Percentiles rank a stretch among this genome's conserved stretches.
These are phyloP conservation scores for Pseudomyrmex sp. DNA, from an alignment of 1,140 invertebrate species.

Conservation along the genomic window DNA sequence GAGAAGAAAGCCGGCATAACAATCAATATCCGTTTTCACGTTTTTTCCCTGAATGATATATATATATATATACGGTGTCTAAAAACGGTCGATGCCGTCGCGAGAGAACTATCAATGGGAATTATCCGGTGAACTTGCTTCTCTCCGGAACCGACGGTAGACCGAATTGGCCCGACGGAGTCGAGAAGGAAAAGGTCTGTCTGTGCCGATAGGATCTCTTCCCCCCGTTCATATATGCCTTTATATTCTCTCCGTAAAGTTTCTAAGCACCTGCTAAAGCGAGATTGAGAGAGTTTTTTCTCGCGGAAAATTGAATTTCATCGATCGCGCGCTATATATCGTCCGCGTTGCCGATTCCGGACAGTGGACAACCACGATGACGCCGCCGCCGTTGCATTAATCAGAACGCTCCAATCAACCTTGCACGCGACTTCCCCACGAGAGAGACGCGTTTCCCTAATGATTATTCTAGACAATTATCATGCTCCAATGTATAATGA, in stretches of 20 bases:
- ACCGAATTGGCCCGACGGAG: conserved; percentile 61
- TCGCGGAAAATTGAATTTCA: conserved; percentile 64
- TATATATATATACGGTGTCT: neutral
- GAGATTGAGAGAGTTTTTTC: conserved; percentile 39
- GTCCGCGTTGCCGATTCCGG: neutral
- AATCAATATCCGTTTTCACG: conserved; percentile 29
- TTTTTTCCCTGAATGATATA: neutral
- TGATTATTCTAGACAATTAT: conserved; percentile 24
- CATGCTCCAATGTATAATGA: neutral
- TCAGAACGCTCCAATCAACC: conserved; percentile 25
- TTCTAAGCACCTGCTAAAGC: conserved; percentile 63
- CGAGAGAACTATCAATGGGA: conserved; percentile 47
- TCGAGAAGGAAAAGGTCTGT: conserved; percentile 21
- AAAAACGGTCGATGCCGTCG: conserved; percentile 38
- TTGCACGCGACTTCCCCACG: neutral
- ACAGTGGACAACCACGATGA: conserved; percentile 7
- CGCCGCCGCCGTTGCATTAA: conserved; percentile 1
- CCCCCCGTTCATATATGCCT: conserved; percentile 31
- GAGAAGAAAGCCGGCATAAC: neutral
- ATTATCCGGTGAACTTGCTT: conserved; percentile 43
- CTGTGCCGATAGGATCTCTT: conserved; percentile 43
- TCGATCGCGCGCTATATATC: neutral
- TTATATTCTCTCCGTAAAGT: conserved; percentile 62
- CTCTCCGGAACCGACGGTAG: conserved; percentile 6
- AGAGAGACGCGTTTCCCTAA: neutral